Base-by-base conservation (phyloP, 2,113 vertebrate species). In the Eudyptes chrysolophus region DNA sequence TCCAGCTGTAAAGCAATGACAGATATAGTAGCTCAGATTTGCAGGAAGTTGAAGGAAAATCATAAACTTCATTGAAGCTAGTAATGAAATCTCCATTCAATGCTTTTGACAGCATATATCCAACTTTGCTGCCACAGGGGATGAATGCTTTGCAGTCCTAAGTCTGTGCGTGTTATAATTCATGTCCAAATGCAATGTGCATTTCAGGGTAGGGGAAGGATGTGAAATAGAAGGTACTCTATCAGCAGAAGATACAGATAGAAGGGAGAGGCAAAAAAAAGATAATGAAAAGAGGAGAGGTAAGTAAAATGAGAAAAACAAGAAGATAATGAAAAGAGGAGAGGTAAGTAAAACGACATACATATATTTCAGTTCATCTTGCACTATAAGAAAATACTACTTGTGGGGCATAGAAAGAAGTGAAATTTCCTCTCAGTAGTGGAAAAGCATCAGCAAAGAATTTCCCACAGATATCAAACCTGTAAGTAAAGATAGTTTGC, bases 1-100 rank as follows among this genome's bases (percentile, higher is more conserved):
- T 98, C 98, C 77, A 98, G 78, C 99, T 99, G 91, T 36, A 96
- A 96, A 54, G 60, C 40, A 87, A 77, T 15, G 61, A 25, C 16
- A 87, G 71, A 65, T 15, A 13, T 10, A 51, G 62, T 9, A 69
- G 64, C 13, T 92, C 34, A 52, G 52, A 11, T 68, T 25, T 81
- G 44, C 60, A 85, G 79, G 78, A 61, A 71, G 60, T 26, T 87
- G 64, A 72, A 48, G 44, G 27, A 60, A 75, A 49, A 24, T 66
- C 13, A 52, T 40, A 65, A 76, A 84, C 14, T 25, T 66, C 7
- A 54, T 10, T 58, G 51, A 42, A 74, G 42, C 21, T 16, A 48
- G 16, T 26, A 55, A 38, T 49, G 18, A 76, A 55, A 80, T 26
- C 29, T 29, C 38, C 9, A 9, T 83, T 58, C 51, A 24, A 10